These are phyloP conservation scores for Limnephilus rhombicus DNA, from an alignment of 2,888 invertebrate species.

Conservation along the genomic window DNA sequence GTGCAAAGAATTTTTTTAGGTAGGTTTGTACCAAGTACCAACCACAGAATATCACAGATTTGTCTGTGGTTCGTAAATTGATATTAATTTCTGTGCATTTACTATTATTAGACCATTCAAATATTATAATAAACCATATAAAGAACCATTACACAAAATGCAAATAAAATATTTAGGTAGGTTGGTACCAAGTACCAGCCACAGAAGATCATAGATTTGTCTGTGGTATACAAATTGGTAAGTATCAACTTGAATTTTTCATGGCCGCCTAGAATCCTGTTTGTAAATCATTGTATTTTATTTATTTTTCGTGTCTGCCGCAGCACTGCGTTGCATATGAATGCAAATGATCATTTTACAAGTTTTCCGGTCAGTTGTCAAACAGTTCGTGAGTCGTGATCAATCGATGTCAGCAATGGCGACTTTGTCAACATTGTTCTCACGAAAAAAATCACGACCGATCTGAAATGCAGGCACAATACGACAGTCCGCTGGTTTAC, in stretches of 20 bases:
- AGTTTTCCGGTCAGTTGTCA: neutral
- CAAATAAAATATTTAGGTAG: neutral
- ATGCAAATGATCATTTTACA: neutral
- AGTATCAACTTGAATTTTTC: neutral
- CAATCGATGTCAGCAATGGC: neutral
- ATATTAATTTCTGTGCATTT: too few relatives aligned
- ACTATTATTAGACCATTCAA: too few relatives aligned
- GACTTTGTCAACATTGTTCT: conserved; percentile 41
- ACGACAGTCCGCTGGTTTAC: neutral
- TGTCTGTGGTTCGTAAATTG: too few relatives aligned
- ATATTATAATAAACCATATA: too few relatives aligned
- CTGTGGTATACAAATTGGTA: too few relatives aligned
- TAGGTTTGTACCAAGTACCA: neutral
- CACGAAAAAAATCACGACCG: conserved; percentile 47
- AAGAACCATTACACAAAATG: too few relatives aligned
- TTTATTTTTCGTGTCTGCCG: neutral
- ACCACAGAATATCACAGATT: too few relatives aligned
- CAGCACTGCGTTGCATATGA: neutral
- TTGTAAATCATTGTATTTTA: neutral
- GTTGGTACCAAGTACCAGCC: neutral
- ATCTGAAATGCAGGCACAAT: neutral
- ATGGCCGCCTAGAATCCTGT: neutral
- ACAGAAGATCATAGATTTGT: too few relatives aligned
- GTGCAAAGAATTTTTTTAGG: neutral
- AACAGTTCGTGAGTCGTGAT: conserved; percentile 37